A percentile compares a stretch with the other conserved stretches of the same genome.
Conservation (phyloP, 1,140 invertebrate genomes). For the Acromyrmex echinatior region DNA sequence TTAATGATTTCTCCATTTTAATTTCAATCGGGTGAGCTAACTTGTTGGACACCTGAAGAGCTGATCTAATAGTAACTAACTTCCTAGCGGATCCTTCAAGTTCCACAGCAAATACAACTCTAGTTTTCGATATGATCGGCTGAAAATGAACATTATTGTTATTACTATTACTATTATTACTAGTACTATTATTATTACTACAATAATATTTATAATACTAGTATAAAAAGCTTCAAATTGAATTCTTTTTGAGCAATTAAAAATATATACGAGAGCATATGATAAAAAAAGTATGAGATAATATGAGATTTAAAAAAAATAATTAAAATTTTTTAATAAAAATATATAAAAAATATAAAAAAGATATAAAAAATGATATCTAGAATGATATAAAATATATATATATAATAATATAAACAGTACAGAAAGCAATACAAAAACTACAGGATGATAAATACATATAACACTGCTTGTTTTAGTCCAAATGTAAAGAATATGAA, state of each 20-base stretch:
- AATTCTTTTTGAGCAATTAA: background rate
- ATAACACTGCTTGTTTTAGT: background rate
- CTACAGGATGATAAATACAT: background rate
- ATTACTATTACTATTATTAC: background rate
- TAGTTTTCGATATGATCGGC: slow-evolving; percentile 86
- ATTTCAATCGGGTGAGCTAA: slow-evolving; percentile 91
- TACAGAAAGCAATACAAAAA: background rate
- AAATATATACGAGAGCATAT: background rate
- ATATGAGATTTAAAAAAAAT: slow-evolving; percentile 1
- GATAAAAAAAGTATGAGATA: background rate
- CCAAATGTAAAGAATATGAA: background rate
- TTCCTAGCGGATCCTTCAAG: slow-evolving; percentile 97
- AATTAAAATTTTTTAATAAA: background rate
- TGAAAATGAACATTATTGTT: slow-evolving; percentile 71
- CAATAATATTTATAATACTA: slow-evolving; percentile 8
- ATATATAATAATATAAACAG: background rate
- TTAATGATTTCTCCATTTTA: slow-evolving; percentile 88
- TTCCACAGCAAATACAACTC: slow-evolving; percentile 95
- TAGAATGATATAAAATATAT: too few species aligned
- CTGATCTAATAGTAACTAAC: slow-evolving; percentile 97
- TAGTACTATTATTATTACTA: background rate
- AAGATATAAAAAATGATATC: too few species aligned
- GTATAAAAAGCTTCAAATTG: background rate
- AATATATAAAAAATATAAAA: too few species aligned
- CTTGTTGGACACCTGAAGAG: slow-evolving; percentile 93